Base-by-base conservation (phyloP, 2,113 vertebrate genomes). In the Pipra filicauda region DNA sequence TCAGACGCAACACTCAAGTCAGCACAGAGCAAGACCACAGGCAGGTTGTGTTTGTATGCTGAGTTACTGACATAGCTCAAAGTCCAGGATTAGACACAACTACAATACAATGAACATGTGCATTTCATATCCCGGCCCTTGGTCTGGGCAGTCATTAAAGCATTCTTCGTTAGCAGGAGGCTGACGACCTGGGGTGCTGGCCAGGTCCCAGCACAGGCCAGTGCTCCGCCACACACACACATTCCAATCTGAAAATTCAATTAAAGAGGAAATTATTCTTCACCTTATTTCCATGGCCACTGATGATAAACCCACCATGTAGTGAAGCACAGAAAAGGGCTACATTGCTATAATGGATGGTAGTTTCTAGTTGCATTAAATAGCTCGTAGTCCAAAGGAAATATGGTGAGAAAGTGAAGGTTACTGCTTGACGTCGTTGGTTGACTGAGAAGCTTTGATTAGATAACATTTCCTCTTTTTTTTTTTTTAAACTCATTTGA, bases 251-350 rank as follows among this genome's bases (percentile, higher is more conserved):
- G 24, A 10, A 90, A 57, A 79, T 73, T 88, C 93, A 95, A 49
- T 93, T 93, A 85, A 61, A 90, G 43, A 83, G 61, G 27, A 51
- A 85, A 89, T 90, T 93, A 85, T 88, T 91, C 54, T 91, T 89
- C 58, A 70, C 16, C 41, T 82, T 81, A 64, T 73, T 69, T 49
- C 74, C 44, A 46, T 43, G 66, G 26, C 62, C 46, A 59, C 39
- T 11, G 2, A 74, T 89, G 85, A 93, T 83, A 91, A 89, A 85
- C 21, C n/a, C 54, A 84, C 49, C 27, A 28, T 0, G 3, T 0
- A 93, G 18, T 3, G 6, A 66, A 85, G 64, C 64, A 52, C 43
- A 87, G 85, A 55, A 71, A 80, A 89, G 15, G 3, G 9, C 26
- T 33, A 41, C 15, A 3, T 17, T 65, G 66, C 78, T 70, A 6